Percentiles rank a stretch among this genome's conserved stretches.
Conservation (phyloP, 64 coral and sea anemone species). For the Pocillopora verrucosa region DNA sequence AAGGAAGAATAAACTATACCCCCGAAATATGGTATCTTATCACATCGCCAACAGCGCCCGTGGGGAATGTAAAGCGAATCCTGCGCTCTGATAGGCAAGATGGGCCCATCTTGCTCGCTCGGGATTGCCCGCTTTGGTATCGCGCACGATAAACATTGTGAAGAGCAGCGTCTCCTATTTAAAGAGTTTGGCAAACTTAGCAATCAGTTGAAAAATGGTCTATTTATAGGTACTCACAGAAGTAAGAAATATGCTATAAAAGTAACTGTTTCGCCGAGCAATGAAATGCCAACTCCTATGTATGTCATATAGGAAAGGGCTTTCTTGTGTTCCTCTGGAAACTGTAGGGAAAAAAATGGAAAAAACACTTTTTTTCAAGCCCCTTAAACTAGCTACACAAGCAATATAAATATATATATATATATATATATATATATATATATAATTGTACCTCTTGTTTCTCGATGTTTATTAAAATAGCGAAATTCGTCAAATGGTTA, state of each 20-base stretch:
- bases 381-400: not conserved
- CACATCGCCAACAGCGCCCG: too few species aligned
- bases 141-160: too few species aligned
- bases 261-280: constrained; percentile 49
- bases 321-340: not conserved
- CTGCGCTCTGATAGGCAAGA: too few species aligned
- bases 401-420: not conserved
- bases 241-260: constrained; percentile 40
- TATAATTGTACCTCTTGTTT: not conserved
- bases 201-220: not conserved
- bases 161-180: too few species aligned
- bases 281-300: constrained; percentile 47
- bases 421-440: not conserved
- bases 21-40: too few species aligned
- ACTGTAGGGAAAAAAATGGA: not conserved
- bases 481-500: constrained; percentile 43
- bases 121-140: too few species aligned
- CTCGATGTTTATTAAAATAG: constrained; percentile 22
- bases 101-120: too few species aligned
- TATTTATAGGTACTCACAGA: constrained; percentile 36
- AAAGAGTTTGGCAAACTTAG: too few species aligned
- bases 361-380: too few species aligned
- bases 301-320: constrained; percentile 51
- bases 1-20: too few species aligned
- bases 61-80: too few species aligned